Percentiles rank a stretch among this genome's conserved stretches.
phyloP scores from a whole-genome alignment of 1,140 invertebrate genomes.

The Saxidomus purpurata region DNA sequence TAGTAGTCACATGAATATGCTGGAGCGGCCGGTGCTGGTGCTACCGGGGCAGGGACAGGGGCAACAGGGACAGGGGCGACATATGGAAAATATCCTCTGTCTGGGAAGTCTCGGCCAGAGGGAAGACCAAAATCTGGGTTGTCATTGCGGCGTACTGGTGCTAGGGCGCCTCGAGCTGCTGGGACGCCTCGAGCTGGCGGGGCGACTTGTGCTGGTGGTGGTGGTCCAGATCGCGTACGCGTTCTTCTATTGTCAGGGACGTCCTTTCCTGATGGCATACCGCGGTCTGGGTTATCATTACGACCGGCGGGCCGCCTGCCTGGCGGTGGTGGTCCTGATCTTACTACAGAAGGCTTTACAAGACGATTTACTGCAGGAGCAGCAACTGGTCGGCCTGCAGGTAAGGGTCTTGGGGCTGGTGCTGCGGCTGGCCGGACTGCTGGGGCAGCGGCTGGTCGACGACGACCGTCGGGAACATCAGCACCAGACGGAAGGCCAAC shows the following conservation, averaged over 20 bases:
- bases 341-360: not conserved
- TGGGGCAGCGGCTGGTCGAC: not conserved
- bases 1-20: constrained; percentile 1
- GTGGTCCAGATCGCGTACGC: not conserved
- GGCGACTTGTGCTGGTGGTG: no score
- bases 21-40: not conserved
- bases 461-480: constrained; percentile 45
- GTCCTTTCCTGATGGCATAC: not conserved
- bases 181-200: not conserved
- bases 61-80: not conserved
- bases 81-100: not conserved
- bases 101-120: constrained; percentile 25
- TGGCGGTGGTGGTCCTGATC: not conserved
- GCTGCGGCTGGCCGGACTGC: not conserved
- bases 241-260: not conserved
- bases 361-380: not conserved
- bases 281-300: not conserved
- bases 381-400: not conserved
- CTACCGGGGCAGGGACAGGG: not conserved
- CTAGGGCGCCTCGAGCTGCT: not conserved
- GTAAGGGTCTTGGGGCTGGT: not conserved
- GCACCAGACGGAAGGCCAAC: constrained; percentile 35
- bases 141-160: constrained; percentile 33
- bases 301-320: not conserved
- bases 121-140: constrained; percentile 37